These are phyloP conservation scores for Brachionus asplanchnoidis DNA, from an alignment of 1,140 invertebrate species.

Conservation along the genomic window DNA sequence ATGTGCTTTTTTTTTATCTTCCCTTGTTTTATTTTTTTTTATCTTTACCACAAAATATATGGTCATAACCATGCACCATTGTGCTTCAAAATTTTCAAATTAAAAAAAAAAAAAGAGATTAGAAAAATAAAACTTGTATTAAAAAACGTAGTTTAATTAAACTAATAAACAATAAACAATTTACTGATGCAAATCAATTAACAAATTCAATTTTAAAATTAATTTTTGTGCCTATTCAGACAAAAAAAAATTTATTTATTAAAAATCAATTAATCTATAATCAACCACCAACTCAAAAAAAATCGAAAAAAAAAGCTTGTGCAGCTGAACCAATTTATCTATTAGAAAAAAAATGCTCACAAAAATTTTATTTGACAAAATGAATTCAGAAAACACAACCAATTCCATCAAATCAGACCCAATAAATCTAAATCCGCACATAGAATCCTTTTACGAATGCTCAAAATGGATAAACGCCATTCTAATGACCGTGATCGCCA, in stretches of 20 bases:
- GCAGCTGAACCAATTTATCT: background rate
- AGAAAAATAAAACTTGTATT: too few relatives aligned
- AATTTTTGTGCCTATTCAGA: background rate
- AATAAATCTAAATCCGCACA: background rate
- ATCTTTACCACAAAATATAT: too few relatives aligned
- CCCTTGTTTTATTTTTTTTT: too few relatives aligned
- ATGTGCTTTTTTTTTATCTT: too few relatives aligned
- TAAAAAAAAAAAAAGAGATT: too few relatives aligned
- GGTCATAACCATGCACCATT: too few relatives aligned
- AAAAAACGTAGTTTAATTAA: too few relatives aligned
- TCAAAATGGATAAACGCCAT: slow-evolving; percentile 30
- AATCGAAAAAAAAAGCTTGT: background rate
- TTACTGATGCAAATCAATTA: too few relatives aligned
- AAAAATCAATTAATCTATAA: background rate
- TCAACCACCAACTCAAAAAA: background rate
- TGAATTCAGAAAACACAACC: background rate
- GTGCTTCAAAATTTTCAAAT: too few relatives aligned
- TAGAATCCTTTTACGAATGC: background rate
- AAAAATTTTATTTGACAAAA: background rate
- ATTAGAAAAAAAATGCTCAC: background rate
- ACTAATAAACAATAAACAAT: too few relatives aligned
- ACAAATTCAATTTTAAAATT: too few relatives aligned
- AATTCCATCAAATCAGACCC: background rate
- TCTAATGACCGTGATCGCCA: background rate
- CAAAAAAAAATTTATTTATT: background rate